These are phyloP conservation scores for Thelaira solivaga DNA, from an alignment of 2,888 invertebrate genomes.

Conservation along the genomic window DNA sequence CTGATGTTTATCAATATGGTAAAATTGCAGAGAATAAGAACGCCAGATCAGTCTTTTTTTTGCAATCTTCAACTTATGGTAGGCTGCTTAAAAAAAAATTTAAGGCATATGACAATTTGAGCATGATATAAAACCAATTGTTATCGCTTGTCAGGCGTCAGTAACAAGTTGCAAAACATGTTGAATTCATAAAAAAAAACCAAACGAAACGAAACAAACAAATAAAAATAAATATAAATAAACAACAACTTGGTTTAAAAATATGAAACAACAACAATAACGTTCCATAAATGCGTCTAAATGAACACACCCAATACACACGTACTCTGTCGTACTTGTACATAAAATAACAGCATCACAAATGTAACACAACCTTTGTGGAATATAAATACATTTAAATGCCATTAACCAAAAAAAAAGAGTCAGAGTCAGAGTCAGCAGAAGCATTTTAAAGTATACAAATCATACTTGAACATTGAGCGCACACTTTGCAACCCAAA, in stretches of 20 bases:
- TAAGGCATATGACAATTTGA: conserved; percentile 64
- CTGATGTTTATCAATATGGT: conserved; percentile 62
- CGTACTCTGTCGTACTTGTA: too few relatives aligned
- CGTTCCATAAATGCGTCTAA: conserved; percentile 11
- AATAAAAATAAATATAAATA: neutral
- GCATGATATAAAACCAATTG: conserved; percentile 66
- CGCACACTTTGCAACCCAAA: conserved; percentile 59
- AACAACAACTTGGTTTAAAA: conserved; percentile 14
- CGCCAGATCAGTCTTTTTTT: conserved; percentile 57
- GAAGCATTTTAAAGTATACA: conserved; percentile 15
- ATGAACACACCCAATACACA: conserved; percentile 12
- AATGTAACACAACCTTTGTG: conserved; percentile 56
- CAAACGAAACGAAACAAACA: too few relatives aligned
- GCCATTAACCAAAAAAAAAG: conserved; percentile 61
- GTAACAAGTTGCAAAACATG: conserved; percentile 64
- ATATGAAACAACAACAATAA: conserved; percentile 45
- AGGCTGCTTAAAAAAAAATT: conserved; percentile 34
- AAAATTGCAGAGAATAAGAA: conserved; percentile 52
- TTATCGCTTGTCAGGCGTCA: conserved; percentile 67
- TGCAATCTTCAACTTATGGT: conserved; percentile 10
- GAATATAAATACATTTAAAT: conserved; percentile 64
- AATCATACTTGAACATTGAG: neutral
- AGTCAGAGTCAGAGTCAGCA: conserved; percentile 16
- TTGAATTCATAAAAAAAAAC: conserved; percentile 34
- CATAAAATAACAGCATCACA: conserved; percentile 47